Base-by-base conservation (phyloP, 2,797 vertebrate species). In the Poeciliopsis infans region DNA sequence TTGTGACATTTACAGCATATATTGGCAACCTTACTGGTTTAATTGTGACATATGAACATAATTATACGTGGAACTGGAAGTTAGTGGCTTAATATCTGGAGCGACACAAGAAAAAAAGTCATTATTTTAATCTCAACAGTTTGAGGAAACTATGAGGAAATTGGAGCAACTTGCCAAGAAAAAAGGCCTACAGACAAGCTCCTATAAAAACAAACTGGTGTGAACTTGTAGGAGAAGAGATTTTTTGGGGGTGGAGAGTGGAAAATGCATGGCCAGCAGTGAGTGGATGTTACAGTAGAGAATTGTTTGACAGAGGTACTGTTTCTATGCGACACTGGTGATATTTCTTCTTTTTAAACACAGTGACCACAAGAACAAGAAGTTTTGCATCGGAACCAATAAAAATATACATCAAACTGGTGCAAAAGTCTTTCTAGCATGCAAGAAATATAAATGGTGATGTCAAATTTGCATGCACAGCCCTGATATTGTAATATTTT, bases 151-250 rank as follows among this genome's bases (percentile, higher is more conserved):
- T 18, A 31, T 36, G 31, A 1, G 59, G 31, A 36, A 64, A 64
- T 61, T 16, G 28, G 13, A 16, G 28, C 59, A 18, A 33, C 25
- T n/a, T 25, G 39, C 39, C 68, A 45, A n/a, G 68, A 43, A 70
- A 41, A 70, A 70, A 16, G 41, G 28, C 41, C 41, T 45, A 13
- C 39, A 70, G 39, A 70, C 43, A 28, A 70, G n/a, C 25, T 46
- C 68, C 68, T 64, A n/a, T 70, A 45, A 70, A 70, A 70, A 36
- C 15, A 64, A 64, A 64, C 31, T 64, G 31, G 59, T 64, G 59
- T 64, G 31, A 36, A 64, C 31, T 4, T 64, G 20, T n/a, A 64
- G 59, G 31, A 64, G 31, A 64, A 36, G 31, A 64, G 7, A 36
- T 33, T 64, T 33, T 36, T 64, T 64, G 7, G 31, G 59, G 57